These are phyloP conservation scores for Eublepharis macularius DNA, from an alignment of 2,113 vertebrate species.

Conservation along the genomic window DNA sequence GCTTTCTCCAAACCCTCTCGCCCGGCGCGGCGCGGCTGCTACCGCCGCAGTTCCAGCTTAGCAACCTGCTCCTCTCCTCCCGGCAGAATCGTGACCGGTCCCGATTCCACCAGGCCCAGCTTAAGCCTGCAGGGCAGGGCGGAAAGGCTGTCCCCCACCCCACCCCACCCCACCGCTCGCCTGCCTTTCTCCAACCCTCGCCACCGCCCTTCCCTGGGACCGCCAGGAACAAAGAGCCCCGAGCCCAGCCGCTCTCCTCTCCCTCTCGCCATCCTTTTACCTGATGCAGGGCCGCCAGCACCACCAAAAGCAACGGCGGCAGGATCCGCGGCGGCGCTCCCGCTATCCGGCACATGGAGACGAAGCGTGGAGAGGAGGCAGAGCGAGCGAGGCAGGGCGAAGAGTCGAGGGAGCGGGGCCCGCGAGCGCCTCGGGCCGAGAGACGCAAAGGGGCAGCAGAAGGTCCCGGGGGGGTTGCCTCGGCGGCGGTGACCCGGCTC, in stretches of 20 bases:
- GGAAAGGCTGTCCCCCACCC: not conserved
- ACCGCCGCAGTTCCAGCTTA: not conserved
- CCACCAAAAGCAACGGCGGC: conserved; percentile 76
- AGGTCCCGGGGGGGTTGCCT: not conserved
- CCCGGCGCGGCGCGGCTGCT: not conserved
- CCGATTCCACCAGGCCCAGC: not conserved
- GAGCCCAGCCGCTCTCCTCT: conserved; percentile 41
- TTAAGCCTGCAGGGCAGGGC: not conserved
- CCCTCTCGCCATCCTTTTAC: conserved; percentile 57
- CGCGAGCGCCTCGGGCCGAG: conserved; percentile 11
- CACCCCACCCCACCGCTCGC: not conserved
- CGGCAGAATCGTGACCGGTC: not conserved
- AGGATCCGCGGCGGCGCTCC: conserved; percentile 75
- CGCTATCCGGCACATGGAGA: conserved; percentile 79
- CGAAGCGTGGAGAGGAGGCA: conserved; percentile 68
- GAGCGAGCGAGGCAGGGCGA: conserved; percentile 47
- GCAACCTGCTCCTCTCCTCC: conserved; percentile 1
- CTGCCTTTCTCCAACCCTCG: not conserved
- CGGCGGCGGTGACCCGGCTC: conserved; percentile 43
- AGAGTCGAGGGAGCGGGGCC: conserved; percentile 34
- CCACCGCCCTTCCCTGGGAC: conserved; percentile 38
- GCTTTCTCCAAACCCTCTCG: not conserved
- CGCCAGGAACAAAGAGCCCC: conserved; percentile 77
- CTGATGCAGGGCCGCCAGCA: conserved; percentile 74
- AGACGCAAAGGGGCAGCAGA: conserved; percentile 24